These are phyloP conservation scores for Ophioderma brevispina DNA, from an alignment of 35 echinoderm and acorn worm genomes.

Conservation along the genomic window DNA sequence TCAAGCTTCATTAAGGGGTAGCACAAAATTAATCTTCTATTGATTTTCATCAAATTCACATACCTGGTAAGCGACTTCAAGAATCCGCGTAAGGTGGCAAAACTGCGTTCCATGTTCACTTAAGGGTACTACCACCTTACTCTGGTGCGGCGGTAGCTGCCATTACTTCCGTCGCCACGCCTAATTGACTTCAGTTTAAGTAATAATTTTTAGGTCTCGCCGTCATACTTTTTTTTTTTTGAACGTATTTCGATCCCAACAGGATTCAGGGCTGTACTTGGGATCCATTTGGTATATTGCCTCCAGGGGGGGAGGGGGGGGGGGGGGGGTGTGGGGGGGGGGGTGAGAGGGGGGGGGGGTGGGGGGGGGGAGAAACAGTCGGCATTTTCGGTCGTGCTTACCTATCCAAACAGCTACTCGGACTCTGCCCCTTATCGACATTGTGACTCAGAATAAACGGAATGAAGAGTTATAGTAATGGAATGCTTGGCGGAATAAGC, in stretches of 20 bases:
- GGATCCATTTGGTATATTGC: neutral
- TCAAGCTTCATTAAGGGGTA: too few relatives aligned
- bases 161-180: neutral
- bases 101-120: neutral
- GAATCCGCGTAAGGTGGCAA: neutral
- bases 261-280: neutral
- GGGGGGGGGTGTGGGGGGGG: too few relatives aligned
- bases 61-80: neutral
- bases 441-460: neutral
- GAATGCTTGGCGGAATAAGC: neutral
- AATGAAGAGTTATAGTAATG: neutral
- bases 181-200: neutral
- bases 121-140: neutral
- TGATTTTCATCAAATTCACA: neutral
- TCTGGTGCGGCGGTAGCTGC: neutral
- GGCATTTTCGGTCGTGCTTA: neutral
- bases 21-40: too few relatives aligned
- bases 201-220: neutral
- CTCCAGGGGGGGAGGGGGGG: too few relatives aligned
- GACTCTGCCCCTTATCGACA: neutral
- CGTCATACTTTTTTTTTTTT: too few relatives aligned
- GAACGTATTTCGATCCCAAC: neutral
- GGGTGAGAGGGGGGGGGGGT: too few relatives aligned
- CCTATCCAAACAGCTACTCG: neutral
- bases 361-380: too few relatives aligned